These are phyloP conservation scores for Eupithecia tripunctaria DNA, from an alignment of 2,888 invertebrate genomes.

Conservation along the genomic window DNA sequence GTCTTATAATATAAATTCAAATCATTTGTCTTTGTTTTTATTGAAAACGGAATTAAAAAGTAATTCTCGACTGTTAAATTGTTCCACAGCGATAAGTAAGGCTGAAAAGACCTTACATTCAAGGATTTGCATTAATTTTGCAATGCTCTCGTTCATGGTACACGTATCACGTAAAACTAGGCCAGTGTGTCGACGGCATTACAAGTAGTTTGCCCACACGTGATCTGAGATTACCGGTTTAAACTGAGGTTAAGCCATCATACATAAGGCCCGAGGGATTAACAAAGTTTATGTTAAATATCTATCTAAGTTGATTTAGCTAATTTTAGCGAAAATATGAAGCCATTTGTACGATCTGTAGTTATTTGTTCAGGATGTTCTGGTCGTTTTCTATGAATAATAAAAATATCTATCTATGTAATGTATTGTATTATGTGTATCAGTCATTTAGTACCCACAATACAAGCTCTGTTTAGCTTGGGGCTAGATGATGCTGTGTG, in stretches of 20 bases:
- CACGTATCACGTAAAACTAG: slow-evolving; percentile 3
- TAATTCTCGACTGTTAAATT: not conserved
- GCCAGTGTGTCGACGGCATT: slow-evolving; percentile 1
- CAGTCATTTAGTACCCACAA: no score
- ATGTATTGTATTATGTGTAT: no score
- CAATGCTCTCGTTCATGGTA: not conserved
- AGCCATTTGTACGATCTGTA: no score
- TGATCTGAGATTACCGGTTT: not conserved
- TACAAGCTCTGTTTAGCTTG: no score
- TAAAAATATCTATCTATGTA: no score
- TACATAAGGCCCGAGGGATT: not conserved
- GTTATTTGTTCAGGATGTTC: no score
- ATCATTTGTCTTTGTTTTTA: not conserved
- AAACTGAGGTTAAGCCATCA: not conserved
- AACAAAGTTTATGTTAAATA: not conserved
- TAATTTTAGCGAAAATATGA: no score
- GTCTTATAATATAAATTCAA: not conserved
- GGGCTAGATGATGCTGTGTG: no score
- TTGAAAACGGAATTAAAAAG: not conserved
- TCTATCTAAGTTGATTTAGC: not conserved
- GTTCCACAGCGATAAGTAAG: not conserved
- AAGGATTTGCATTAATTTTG: slow-evolving; percentile 6
- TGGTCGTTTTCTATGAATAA: no score
- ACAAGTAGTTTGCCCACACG: not conserved
- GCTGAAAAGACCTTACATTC: not conserved